phyloP scores from a whole-genome alignment of 2,113 vertebrate species.

The Tyrannus savana region DNA sequence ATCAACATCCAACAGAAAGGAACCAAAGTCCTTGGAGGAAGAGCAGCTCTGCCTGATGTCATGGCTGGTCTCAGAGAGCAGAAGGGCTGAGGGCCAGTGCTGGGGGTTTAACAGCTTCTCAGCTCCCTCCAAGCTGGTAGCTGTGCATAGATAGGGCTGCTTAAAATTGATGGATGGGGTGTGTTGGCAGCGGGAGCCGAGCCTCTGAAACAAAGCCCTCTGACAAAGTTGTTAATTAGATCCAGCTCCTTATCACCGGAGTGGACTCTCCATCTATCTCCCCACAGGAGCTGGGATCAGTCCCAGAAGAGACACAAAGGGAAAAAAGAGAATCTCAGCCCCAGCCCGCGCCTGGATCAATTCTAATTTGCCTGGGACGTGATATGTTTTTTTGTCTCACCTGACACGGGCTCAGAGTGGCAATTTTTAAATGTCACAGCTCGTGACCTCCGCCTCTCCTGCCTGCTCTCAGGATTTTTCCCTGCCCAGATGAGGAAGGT shows the following conservation, averaged over 20 bases:
- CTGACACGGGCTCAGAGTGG: background rate
- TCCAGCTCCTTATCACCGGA: background rate
- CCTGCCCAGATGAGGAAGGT: background rate
- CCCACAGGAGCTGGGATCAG: background rate
- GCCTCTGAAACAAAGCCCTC: conserved; percentile 35
- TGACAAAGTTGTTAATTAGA: conserved; percentile 29
- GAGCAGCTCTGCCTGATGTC: background rate
- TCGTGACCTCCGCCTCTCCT: background rate
- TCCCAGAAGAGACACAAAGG: conserved; percentile 18
- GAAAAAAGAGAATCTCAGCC: background rate
- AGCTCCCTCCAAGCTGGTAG: background rate
- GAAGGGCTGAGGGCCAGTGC: background rate
- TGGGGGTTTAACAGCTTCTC: background rate
- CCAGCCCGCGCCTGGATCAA: conserved; percentile 6
- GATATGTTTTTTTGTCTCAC: conserved; percentile 27
- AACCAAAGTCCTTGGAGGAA: background rate
- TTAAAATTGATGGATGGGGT: background rate
- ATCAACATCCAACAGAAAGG: background rate
- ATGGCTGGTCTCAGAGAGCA: background rate
- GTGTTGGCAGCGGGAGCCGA: background rate
- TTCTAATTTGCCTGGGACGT: conserved; percentile 48
- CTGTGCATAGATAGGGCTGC: background rate
- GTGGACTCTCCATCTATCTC: background rate
- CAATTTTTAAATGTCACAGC: conserved; percentile 64
- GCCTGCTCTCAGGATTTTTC: background rate